A percentile compares a stretch with the other conserved stretches of the same genome.
Evolutionary conservation across 2,888 invertebrate genomes (phyloP).

Genomic region (Drosophila melanosoma): DNA sequence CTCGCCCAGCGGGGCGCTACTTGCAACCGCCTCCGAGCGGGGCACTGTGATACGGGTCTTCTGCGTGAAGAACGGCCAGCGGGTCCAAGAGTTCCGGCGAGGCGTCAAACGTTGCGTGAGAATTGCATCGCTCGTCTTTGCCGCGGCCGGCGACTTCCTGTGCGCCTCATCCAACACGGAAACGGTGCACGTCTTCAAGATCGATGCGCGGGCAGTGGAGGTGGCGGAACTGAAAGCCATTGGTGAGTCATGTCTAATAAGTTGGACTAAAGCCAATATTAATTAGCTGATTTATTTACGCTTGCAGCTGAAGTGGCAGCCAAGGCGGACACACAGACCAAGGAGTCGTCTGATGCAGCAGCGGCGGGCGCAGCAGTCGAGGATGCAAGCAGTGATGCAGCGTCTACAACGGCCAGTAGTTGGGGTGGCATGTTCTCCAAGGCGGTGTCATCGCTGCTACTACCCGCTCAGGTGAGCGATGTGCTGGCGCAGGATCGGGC

Average conservation of each 20-base stretch:
- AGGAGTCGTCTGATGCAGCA: conserved; percentile 22
- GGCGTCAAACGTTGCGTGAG: conserved; percentile 84
- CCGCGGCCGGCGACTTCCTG: conserved; percentile 81
- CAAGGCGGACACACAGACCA: conserved; percentile 52
- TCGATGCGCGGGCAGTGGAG: conserved; percentile 82
- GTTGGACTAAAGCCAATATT: background rate
- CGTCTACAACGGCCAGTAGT: conserved; percentile 47
- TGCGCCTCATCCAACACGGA: conserved; percentile 85
- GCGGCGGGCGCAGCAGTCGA: conserved; percentile 1
- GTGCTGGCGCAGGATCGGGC: conserved; percentile 85
- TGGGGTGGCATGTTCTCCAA: conserved; percentile 84
- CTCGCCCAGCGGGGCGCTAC: conserved; percentile 82
- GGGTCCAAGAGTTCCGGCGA: conserved; percentile 84
- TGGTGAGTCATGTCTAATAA: conserved; percentile 32
- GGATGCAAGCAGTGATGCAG: conserved; percentile 10
- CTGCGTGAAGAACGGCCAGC: conserved; percentile 84
- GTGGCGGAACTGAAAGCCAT: conserved; percentile 79
- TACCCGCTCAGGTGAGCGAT: conserved; percentile 84
- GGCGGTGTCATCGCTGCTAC: conserved; percentile 83
- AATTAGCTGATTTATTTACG: background rate
- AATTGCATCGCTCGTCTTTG: conserved; percentile 84
- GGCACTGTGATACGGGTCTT: conserved; percentile 85
- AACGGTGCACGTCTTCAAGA: conserved; percentile 85
- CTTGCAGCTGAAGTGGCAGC: conserved; percentile 65
- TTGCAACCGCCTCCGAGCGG: conserved; percentile 85